Evolutionary conservation across 2,113 vertebrate species (phyloP).

Genomic region (Hippocampus barbouri): DNA sequence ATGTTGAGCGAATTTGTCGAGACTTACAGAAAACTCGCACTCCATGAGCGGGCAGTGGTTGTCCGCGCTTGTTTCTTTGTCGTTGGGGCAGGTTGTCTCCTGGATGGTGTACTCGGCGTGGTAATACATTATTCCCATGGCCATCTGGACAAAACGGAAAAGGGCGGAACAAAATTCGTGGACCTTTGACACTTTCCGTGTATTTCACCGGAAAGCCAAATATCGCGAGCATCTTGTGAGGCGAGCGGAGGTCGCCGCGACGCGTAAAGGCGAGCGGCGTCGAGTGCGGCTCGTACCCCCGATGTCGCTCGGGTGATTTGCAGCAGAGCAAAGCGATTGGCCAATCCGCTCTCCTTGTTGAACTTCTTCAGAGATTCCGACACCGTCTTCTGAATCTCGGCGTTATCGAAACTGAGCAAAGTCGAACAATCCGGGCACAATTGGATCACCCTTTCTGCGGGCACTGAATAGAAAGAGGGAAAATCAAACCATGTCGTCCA

Average conservation of each 20-base stretch:
- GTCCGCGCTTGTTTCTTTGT: neutral
- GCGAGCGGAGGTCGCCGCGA: too few relatives aligned
- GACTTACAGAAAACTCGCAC: conserved; percentile 74
- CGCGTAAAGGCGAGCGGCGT: too few relatives aligned
- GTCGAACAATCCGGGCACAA: conserved; percentile 59
- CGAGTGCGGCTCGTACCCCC: conserved; percentile 36
- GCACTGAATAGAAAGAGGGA: conserved; percentile 35
- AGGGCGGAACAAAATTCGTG: neutral
- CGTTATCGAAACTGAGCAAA: neutral
- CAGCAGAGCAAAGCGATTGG: conserved; percentile 57
- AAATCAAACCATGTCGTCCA: neutral
- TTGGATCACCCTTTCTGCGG: neutral
- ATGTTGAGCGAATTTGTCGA: neutral
- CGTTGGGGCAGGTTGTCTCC: conserved; percentile 65
- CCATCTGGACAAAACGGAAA: conserved; percentile 33
- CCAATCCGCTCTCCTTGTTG: conserved; percentile 55
- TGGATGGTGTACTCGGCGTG: conserved; percentile 70
- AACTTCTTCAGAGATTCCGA: conserved; percentile 59
- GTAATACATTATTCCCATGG: conserved; percentile 27
- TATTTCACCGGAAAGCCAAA: too few relatives aligned
- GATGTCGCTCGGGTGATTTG: conserved; percentile 40
- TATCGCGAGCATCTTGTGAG: too few relatives aligned
- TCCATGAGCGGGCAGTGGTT: conserved; percentile 58
- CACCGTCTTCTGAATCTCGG: conserved; percentile 27
- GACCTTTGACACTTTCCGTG: neutral